Conservation (phyloP, 2,113 vertebrate genomes). For the Rissa tridactyla region DNA sequence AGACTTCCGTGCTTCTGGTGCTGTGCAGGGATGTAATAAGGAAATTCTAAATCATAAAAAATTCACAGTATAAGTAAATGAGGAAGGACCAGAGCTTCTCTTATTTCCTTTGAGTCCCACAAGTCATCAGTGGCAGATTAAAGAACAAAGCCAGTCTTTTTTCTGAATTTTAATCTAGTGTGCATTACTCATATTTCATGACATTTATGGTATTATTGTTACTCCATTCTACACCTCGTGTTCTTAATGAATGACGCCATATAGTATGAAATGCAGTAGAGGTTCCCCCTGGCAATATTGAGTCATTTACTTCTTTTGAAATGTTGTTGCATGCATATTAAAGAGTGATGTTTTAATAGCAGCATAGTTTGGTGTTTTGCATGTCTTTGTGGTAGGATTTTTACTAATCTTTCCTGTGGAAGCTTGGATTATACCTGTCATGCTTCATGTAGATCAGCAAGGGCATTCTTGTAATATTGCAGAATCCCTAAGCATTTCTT, state of each 20-base stretch:
- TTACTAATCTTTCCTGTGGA: constrained; percentile 12
- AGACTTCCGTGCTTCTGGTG: neutral
- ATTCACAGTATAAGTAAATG: neutral
- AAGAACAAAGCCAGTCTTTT: neutral
- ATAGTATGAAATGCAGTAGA: neutral
- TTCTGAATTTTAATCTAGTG: neutral
- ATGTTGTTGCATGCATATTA: neutral
- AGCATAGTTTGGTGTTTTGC: neutral
- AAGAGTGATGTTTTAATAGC: neutral
- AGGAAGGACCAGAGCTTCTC: neutral
- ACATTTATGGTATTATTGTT: neutral
- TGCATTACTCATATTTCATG: neutral
- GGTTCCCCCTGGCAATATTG: neutral
- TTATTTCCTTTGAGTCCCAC: neutral
- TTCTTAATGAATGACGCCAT: neutral
- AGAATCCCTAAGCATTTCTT: constrained; percentile 28
- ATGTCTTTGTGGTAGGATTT: constrained; percentile 25
- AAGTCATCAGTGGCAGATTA: neutral
- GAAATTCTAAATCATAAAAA: neutral
- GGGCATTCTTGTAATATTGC: constrained; percentile 4
- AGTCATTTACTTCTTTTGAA: neutral
- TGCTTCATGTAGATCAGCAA: constrained; percentile 8
- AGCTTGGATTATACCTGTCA: constrained; percentile 42
- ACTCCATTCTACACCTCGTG: neutral
- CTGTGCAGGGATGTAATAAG: neutral